Evolutionary conservation across 2,888 invertebrate species (phyloP), one percentile per base, ranked within the genome.

Genomic region (Allacma fusca): DNA sequence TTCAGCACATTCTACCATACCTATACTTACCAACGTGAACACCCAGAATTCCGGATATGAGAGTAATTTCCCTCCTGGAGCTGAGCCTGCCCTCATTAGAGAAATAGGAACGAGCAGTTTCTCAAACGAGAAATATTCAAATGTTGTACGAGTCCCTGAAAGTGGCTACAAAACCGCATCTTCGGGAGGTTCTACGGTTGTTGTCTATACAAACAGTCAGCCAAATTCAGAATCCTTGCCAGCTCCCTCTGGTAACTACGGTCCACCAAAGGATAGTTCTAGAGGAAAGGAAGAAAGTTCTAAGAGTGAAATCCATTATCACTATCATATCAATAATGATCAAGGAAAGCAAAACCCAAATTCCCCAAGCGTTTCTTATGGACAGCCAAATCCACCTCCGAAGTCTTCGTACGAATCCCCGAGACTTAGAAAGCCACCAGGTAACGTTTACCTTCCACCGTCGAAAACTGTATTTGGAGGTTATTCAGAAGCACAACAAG

Each of bases 161-260:
- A 71, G 57, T 21, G 43, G 59, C n/a, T 44, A 76, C 44, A 50
- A 19, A 29, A 73, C 82, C 26, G 81, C 81, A 19, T 78, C 77
- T 72, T 81, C 83, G 4, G 83, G 79, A 16, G 83, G 83, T 21
- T 80, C 82, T n/a, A 81, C 81, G 4, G 81, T 83, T 0, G 80
- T 81, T 13, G 80, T 83, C 19, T 81, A 81, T 71, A 80, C 81
- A 0, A 65, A 43, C 24, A n/a, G 44, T 23, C 57, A 73, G 7
- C 73, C 59, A 50, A 19, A 67, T 40, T 74, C 79, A 62, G 81
- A 80, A 24, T 29, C 73, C 12, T 59, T 24, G 19, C 23, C 72
- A 79, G 50, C 65, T 59, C 21, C 1, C 1, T n/a, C 43, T 26
- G 34, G 34, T 4, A 9, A 34, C 5, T 34, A 34, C 34, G 34